phyloP scores from a whole-genome alignment of 2,797 vertebrate genomes.

The Cichlasoma orientale region DNA sequence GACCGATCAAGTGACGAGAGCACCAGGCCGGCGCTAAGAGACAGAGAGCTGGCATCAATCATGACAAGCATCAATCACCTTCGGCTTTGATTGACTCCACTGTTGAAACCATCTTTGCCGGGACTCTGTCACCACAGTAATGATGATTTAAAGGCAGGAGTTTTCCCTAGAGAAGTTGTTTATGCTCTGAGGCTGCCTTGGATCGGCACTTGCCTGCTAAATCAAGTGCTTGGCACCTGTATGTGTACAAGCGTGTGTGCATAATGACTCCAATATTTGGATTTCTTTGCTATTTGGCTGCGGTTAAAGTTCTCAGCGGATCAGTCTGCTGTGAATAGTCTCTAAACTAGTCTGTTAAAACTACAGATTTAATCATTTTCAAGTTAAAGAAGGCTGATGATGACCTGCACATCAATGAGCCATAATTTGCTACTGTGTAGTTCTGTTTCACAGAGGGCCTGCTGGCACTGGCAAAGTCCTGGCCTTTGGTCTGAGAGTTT shows the following conservation, averaged over 20 bases:
- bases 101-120: conserved; percentile 35
- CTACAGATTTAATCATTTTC: conserved; percentile 34
- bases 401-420: conserved; percentile 44
- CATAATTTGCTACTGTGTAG: conserved; percentile 26
- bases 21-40: conserved; percentile 29
- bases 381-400: conserved; percentile 44
- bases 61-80: conserved; percentile 67
- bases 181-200: conserved; percentile 34
- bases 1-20: conserved; percentile 7
- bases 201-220: conserved; percentile 29
- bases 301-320: conserved; percentile 8
- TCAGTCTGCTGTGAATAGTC: conserved; percentile 22
- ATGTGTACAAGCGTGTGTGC: neutral
- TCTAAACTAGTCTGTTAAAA: conserved; percentile 44
- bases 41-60: conserved; percentile 39
- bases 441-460: conserved; percentile 10
- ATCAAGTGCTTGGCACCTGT: neutral
- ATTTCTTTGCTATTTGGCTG: conserved; percentile 34
- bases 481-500: conserved; percentile 55
- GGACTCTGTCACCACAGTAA: conserved; percentile 52
- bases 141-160: conserved; percentile 61
- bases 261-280: conserved; percentile 31
- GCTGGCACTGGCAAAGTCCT: neutral
- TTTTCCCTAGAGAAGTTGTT: conserved; percentile 47
- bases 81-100: conserved; percentile 63